Percentiles rank a stretch among this genome's conserved stretches.
Conservation (phyloP, 2,113 vertebrate species). For the Hiodon tergisus region DNA sequence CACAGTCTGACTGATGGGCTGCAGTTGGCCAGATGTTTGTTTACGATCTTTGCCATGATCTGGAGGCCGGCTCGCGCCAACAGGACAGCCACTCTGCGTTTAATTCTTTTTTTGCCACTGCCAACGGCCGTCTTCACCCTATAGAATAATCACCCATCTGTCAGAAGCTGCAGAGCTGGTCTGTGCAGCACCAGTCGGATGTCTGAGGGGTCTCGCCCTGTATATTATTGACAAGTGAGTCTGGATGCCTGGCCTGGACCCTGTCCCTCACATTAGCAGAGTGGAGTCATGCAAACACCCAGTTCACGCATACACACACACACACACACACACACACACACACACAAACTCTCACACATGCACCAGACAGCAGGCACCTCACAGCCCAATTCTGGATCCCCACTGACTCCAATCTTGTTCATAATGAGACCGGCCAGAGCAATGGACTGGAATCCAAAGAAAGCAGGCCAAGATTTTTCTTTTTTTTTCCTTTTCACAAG, state of each 20-base stretch:
- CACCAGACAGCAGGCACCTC: constrained; percentile 30
- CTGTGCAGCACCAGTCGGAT: no score
- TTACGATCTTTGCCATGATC: no score
- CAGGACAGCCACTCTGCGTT: no score
- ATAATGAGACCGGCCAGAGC: constrained; percentile 38
- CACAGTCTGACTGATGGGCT: no score
- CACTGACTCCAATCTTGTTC: constrained; percentile 35
- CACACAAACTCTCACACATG: constrained; percentile 32
- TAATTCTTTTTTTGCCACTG: neutral
- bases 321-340: constrained; percentile 34
- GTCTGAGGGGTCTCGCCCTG: neutral
- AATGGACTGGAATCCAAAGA: constrained; percentile 33
- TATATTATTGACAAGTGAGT: neutral
- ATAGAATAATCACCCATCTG: neutral
- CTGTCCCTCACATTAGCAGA: neutral
- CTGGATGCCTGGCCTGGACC: neutral
- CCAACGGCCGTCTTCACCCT: neutral
- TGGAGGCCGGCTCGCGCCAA: no score
- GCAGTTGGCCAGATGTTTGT: no score
- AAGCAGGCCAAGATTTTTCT: constrained; percentile 37
- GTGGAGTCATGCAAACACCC: constrained; percentile 2
- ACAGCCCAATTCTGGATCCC: constrained; percentile 36
- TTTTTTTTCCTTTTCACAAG: constrained; percentile 19
- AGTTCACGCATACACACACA: constrained; percentile 11
- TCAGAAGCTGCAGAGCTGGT: neutral